phyloP scores from a whole-genome alignment of 2,888 invertebrate species.

The Tenthredo livida region DNA sequence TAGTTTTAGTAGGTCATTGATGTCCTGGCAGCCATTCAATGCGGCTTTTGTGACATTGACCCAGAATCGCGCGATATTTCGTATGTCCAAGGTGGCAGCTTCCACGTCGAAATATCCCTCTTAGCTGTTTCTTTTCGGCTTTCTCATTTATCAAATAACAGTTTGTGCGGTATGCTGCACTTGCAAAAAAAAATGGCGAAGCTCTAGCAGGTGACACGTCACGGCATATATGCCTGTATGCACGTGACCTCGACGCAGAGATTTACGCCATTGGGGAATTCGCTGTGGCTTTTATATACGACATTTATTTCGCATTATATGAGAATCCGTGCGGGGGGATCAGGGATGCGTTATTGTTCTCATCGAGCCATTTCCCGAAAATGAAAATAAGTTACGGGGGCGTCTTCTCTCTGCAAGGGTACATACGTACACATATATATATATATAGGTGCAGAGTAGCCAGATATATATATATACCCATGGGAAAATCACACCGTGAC shows the following conservation, averaged over 20 bases:
- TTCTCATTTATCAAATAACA: not conserved
- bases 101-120: not conserved
- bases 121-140: not conserved
- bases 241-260: not conserved
- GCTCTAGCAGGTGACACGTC: not conserved
- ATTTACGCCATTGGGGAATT: slow-evolving; percentile 15
- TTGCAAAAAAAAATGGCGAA: not conserved
- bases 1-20: slow-evolving; percentile 32
- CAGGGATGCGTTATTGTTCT: slow-evolving; percentile 23
- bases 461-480: not conserved
- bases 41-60: slow-evolving; percentile 49
- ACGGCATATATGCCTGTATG: not conserved
- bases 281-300: not conserved
- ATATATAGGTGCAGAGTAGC: not conserved
- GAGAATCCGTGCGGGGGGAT: not conserved
- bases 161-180: not conserved
- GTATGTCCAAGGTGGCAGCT: not conserved
- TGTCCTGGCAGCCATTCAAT: slow-evolving; percentile 42
- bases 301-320: slow-evolving; percentile 19
- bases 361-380: slow-evolving; percentile 24
- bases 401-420: not conserved
- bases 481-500: slow-evolving; percentile 18
- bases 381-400: slow-evolving; percentile 30
- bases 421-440: not conserved
- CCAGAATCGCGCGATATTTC: slow-evolving; percentile 20